Base-by-base conservation (phyloP, 2,113 vertebrate genomes). In the Cottus gobio region DNA sequence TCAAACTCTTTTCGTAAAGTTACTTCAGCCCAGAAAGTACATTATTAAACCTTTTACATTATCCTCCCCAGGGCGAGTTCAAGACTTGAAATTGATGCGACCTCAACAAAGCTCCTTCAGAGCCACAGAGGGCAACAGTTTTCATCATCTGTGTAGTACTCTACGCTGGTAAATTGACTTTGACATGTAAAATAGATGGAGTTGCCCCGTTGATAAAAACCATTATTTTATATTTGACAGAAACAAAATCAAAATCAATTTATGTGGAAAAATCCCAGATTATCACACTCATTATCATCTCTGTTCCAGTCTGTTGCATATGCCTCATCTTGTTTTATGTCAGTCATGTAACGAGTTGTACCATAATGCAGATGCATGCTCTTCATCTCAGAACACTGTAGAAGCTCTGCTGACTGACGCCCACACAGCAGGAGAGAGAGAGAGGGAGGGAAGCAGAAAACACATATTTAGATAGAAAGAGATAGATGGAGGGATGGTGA, bases 321-420 rank as follows among this genome's bases (percentile, higher is more conserved):
- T 36, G 37, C 30, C 52, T 26, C 61, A 36, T 72, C 31, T 58
- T 67, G 28, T 48, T 67, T 76, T 24, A 18, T 80, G 63, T 30
- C 76, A 77, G 15, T 72, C 44, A 36, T 66, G 50, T 70, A 61
- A 62, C 63, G 46, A 75, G 61, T 52, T 16, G 34, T 46, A 36
- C n/a, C 42, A 58, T 80, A 13, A 89, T 75, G 73, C 30, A 62
- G 68, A 69, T 54, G 50, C 4, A 18, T 62, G 44, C 31, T 39
- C 50, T 79, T 75, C 66, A 61, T 75, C 48, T 80, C 31, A 71
- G 37, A 64, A 78, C 74, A 86, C 65, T 67, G 56, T 37, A 54
- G 73, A 68, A 57, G 52, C 80, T 74, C 36, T 56, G 79, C 24
- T 60, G 75, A 79, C 78, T 72, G 75, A 81, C 46, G 4, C 78